A percentile compares a stretch with the other conserved stretches of the same genome.
Evolutionary conservation across 2,797 vertebrate genomes (phyloP).

Genomic region (Peromyscus nudipes): DNA sequence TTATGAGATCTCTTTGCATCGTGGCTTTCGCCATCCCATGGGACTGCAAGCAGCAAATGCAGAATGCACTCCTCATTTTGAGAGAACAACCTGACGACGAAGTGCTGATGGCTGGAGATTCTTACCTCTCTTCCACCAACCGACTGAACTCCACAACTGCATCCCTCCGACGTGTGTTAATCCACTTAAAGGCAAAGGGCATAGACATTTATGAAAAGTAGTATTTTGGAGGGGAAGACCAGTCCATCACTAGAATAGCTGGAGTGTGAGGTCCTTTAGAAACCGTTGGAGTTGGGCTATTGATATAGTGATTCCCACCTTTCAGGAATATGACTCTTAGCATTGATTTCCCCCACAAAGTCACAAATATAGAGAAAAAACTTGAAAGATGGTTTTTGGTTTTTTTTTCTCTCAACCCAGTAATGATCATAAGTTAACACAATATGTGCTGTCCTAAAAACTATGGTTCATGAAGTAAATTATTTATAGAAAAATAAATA

Average conservation of each 20-base stretch:
- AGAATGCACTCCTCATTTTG: background rate
- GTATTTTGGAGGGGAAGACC: background rate
- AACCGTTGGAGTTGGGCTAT: slow-evolving; percentile 15
- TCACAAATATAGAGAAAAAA: slow-evolving; percentile 60
- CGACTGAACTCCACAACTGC: background rate
- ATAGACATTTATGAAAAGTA: slow-evolving; percentile 11
- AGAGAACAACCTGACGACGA: background rate
- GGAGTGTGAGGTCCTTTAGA: slow-evolving; percentile 16
- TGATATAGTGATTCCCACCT: background rate
- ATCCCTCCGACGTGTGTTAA: background rate
- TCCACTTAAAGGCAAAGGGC: slow-evolving; percentile 12
- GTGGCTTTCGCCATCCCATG: background rate
- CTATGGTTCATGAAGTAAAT: slow-evolving; percentile 63
- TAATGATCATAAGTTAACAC: slow-evolving; percentile 45
- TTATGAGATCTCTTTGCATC: background rate
- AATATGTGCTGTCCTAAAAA: slow-evolving; percentile 4
- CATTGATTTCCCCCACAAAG: background rate
- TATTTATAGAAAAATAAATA: slow-evolving; percentile 73
- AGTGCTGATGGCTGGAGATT: background rate
- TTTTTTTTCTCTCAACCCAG: slow-evolving; percentile 37
- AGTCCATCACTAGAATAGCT: background rate
- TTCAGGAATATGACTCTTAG: slow-evolving; percentile 23
- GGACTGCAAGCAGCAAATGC: background rate
- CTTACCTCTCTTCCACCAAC: background rate
- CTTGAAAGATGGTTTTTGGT: background rate